These are phyloP conservation scores for Calyptommatus sinebrachiatus DNA, from an alignment of 2,113 vertebrate genomes.

Conservation along the genomic window DNA sequence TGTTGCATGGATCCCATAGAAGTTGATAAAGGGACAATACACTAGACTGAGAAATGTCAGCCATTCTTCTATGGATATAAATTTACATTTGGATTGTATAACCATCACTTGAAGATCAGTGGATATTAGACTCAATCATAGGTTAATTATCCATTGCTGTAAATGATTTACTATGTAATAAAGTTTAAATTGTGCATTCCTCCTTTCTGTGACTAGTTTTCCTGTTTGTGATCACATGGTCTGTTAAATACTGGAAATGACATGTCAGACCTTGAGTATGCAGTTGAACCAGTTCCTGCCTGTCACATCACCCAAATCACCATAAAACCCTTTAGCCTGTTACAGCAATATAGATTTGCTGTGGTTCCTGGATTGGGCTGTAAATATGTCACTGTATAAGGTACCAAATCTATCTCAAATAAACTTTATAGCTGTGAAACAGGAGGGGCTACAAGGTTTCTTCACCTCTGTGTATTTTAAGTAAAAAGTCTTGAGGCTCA, in stretches of 20 bases:
- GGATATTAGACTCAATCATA: background rate
- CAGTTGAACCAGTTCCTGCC: background rate
- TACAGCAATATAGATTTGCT: background rate
- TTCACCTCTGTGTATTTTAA: background rate
- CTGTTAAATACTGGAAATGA: background rate
- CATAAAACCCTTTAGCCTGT: background rate
- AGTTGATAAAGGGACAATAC: too few species aligned
- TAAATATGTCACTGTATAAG: background rate
- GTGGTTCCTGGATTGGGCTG: background rate
- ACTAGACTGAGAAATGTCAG: too few species aligned
- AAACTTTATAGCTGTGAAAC: background rate
- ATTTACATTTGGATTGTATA: background rate
- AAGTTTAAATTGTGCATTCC: background rate
- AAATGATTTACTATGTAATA: conserved; percentile 4
- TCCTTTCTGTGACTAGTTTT: background rate
- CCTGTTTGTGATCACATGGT: background rate
- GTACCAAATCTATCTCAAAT: background rate
- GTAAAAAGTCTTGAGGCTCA: background rate
- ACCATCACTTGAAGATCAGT: background rate
- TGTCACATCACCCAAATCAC: background rate
- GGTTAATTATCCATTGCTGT: background rate
- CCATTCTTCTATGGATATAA: background rate
- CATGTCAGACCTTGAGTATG: background rate
- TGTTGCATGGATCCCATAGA: too few species aligned
- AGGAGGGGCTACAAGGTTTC: background rate